A percentile compares a stretch with the other conserved stretches of the same genome.
These are phyloP conservation scores for Loxodonta africana DNA, from an alignment of 2,113 vertebrate species.

Conservation along the genomic window DNA sequence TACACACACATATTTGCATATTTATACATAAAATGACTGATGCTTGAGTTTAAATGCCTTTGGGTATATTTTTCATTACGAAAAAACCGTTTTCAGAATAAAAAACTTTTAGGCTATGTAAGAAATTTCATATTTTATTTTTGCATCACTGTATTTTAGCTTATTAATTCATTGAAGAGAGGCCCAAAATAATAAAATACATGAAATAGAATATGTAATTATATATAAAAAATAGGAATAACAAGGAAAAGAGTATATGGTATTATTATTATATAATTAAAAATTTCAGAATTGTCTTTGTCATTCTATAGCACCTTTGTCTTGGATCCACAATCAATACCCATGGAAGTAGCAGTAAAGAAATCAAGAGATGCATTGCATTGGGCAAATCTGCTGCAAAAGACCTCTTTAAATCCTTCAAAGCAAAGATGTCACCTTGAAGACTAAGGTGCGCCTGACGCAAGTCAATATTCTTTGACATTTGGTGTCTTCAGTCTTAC, in stretches of 20 bases:
- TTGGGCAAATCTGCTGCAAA: too few relatives aligned
- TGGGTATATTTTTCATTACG: background rate
- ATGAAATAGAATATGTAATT: background rate
- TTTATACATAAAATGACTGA: background rate
- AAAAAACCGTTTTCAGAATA: conserved; percentile 7
- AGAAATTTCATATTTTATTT: background rate
- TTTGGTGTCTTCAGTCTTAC: too few relatives aligned
- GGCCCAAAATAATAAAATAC: background rate
- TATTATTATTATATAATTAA: conserved; percentile 10
- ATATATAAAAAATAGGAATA: background rate
- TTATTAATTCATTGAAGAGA: background rate
- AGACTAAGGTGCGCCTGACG: too few relatives aligned
- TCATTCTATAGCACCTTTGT: background rate
- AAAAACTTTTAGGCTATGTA: conserved; percentile 20
- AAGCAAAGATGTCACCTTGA: too few relatives aligned
- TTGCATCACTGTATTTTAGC: background rate
- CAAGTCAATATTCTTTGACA: too few relatives aligned
- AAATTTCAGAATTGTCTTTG: conserved; percentile 13
- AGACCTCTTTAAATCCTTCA: too few relatives aligned
- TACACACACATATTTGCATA: background rate
- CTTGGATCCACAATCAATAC: background rate
- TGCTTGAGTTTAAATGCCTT: conserved; percentile 13
- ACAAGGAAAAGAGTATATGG: background rate
- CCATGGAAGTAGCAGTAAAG: too few relatives aligned
- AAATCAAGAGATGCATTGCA: too few relatives aligned